Percentiles rank a stretch among this genome's conserved stretches.
Conservation (phyloP, 2,797 vertebrate genomes). For the Lithobates pipiens region DNA sequence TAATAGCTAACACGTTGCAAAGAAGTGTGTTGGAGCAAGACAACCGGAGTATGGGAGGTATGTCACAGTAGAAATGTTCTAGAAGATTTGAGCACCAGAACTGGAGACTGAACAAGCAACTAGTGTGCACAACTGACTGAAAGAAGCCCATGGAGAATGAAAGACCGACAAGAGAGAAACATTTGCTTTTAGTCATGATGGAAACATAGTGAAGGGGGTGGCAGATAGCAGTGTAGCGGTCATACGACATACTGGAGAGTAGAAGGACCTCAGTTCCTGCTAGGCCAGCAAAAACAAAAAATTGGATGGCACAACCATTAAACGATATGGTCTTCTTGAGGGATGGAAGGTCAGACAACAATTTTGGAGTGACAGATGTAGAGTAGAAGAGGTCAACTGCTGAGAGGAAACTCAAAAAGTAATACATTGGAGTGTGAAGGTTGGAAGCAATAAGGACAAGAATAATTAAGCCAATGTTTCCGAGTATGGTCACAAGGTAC, state of each 20-base stretch:
- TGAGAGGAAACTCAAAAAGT: not conserved
- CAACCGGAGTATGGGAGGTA: not conserved
- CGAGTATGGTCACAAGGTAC: not conserved
- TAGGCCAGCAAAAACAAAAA: constrained; percentile 1
- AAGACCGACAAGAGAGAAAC: not conserved
- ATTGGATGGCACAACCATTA: constrained; percentile 17
- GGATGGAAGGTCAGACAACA: not conserved
- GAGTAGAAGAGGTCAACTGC: constrained; percentile 14
- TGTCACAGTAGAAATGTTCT: not conserved
- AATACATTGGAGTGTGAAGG: constrained; percentile 18
- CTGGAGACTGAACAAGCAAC: not conserved
- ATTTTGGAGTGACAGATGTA: not conserved
- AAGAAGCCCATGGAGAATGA: not conserved
- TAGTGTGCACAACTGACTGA: not conserved
- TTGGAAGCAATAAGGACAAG: not conserved
- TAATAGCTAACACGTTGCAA: not conserved
- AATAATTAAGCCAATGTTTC: not conserved
- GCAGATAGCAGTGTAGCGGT: constrained; percentile 22
- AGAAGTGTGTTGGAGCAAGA: not conserved
- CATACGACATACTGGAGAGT: constrained; percentile 9
- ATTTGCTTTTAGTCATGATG: constrained; percentile 22
- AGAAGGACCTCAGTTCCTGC: not conserved
- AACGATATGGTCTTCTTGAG: not conserved
- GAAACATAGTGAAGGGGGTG: constrained; percentile 25
- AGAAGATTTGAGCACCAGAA: not conserved